Base-by-base conservation (phyloP, 1,140 invertebrate species). In the Rhysida immarginata region DNA sequence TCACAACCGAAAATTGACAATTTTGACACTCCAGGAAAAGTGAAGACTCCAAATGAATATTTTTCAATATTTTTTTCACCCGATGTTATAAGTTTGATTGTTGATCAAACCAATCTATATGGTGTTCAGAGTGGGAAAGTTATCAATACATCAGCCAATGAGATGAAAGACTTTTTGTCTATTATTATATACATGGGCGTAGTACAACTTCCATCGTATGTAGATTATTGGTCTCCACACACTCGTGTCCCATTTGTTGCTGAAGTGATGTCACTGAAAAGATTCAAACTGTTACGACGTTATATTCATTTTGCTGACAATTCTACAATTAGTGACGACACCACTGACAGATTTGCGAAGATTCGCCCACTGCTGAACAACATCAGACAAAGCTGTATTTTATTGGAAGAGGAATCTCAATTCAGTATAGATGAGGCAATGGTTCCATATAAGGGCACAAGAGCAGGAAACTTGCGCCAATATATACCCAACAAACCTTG, bases 401-500 rank as follows among this genome's bases (percentile, higher is more conserved):
- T 11, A 41, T 11, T 41, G 11, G 11, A 11, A n/a, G 11, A 41
- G n/a, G 35, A n/a, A 11, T 11, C n/a, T 11, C 11, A 41, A 41
- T 41, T n/a, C 11, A 11, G 11, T 41, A n/a, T 41, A 41, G 35
- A 41, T 41, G 35, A 41, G n/a, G n/a, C n/a, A n/a, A 41, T 41
- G 35, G 35, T 41, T 41, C 35, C 35, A 41, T 41, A 41, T n/a
- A 41, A 41, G n/a, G 35, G 35, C 55, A 25, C n/a, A n/a, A n/a
- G n/a, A n/a, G n/a, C n/a, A n/a, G n/a, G n/a, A n/a, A n/a, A n/a
- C n/a, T n/a, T n/a, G n/a, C n/a, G 55, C 18, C 48, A 56, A 27
- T 53, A 56, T 41, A 56, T 56, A n/a, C 21, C 8, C 21, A 56
- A 23, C 20, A 56, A 56, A 52, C 55, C 49, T 14, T 26, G 27